Evolutionary conservation across 2,113 vertebrate genomes (phyloP), one percentile per base, ranked within the genome.

Genomic region (Setophaga petechia): DNA sequence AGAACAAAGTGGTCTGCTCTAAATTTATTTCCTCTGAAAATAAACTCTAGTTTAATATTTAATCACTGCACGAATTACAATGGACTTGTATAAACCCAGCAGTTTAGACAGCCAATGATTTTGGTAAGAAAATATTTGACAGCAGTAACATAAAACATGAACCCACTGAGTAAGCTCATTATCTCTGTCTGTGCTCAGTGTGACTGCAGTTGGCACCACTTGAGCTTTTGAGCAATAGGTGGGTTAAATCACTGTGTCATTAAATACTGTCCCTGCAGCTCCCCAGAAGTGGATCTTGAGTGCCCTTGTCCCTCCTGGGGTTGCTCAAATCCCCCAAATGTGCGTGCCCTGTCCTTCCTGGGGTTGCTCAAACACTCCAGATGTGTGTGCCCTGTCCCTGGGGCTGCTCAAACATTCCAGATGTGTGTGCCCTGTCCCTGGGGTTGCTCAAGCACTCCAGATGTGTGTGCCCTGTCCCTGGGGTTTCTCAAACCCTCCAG

Each of bases 21-120:
- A 81, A 90, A 93, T 96, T 92, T 96, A 92, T 94, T 96, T 93
- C 74, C 90, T 95, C 94, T 96, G 93, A 94, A 97, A 94, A 91
- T 69, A 84, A 46, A 76, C 66, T 94, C 89, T 51, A 44, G 27
- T 87, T 95, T 97, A 96, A 96, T 86, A 91, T 93, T 95, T 96
- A 94, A 97, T 89, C 80, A 55, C 55, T 47, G 51, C 37, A 96
- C 74, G 74, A 96, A 95, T 55, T 93, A 96, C 71, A 94, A 74
- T 47, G 85, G 89, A 94, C 76, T 90, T 78, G 90, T 82, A 73
- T 35, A 31, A 81, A 79, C 94, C 86, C 23, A 31, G 92, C 49
- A 71, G 33, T 74, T 97, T 75, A 96, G 87, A 83, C 81, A 89
- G 88, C 54, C 61, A 90, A 31, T 78, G 69, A 96, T 87, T 90